Evolutionary conservation across 2,797 vertebrate species (phyloP).

Genomic region (Phalanger gymnotis): DNA sequence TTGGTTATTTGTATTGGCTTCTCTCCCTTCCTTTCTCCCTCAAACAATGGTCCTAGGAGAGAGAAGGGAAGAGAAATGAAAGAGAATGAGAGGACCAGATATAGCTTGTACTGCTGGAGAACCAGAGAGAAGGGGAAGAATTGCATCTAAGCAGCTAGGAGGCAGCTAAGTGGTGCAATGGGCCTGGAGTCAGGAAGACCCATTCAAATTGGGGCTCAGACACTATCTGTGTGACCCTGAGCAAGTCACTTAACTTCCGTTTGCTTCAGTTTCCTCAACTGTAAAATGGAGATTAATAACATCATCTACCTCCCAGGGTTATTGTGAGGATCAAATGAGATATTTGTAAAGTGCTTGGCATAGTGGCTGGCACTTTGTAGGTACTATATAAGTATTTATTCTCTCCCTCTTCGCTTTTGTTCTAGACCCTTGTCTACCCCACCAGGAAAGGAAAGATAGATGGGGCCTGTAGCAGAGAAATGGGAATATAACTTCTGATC

Average conservation of each 20-base stretch:
- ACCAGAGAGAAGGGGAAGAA: neutral
- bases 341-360: neutral
- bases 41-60: neutral
- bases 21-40: neutral
- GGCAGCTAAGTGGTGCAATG: neutral
- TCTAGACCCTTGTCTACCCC: neutral
- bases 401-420: neutral
- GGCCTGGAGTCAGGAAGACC: neutral
- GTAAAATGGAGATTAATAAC: neutral
- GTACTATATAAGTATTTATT: neutral
- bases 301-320: neutral
- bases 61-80: neutral
- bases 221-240: neutral
- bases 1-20: neutral
- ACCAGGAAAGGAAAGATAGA: neutral
- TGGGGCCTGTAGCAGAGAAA: neutral
- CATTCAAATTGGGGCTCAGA: neutral
- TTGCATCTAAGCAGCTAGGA: no score
- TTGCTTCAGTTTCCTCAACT: neutral
- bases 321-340: neutral
- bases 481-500: neutral
- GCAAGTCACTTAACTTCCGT: neutral
- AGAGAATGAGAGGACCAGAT: neutral
- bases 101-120: neutral
- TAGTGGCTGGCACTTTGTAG: neutral